Base-by-base conservation (phyloP, 1,140 invertebrate species). In the Rhopalosiphum maidis region DNA sequence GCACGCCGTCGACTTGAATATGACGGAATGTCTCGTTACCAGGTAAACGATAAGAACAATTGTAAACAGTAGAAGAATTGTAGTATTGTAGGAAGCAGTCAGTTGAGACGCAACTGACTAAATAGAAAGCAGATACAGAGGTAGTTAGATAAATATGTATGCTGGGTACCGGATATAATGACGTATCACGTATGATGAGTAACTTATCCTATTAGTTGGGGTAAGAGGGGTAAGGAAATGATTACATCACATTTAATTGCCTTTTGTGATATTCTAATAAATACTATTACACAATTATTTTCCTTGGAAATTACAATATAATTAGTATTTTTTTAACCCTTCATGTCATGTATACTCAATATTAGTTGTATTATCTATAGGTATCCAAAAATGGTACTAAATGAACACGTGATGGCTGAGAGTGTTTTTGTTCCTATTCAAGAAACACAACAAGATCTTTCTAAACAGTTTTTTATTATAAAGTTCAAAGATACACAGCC, bases 381-480 rank as follows among this genome's bases (percentile, higher is more conserved):
- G 94, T 94, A 18, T 95, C 95, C 60, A 94, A 94, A 37, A 95
- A 94, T 93, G 95, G 95, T 92, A 94, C 51, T 48, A 41, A 92
- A 87, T 43, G 92, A 93, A 48, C 41, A 93, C 48, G 23, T 93
- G 30, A 93, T 54, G 91, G 35, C 48, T 5, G 91, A 93, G 1
- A 85, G 60, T 43, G 9, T 86, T 85, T 93, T 86, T 25, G 48
- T 93, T 30, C 46, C 54, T 7, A 88, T 94, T 7, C 92, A 51
- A 41, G 91, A 88, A 94, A 94, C 94, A 95, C 95, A 94, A 95
- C 94, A 96, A 95, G 97, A 97, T 95, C 96, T 96, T 51, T 95
- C 96, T 11, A 96, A 96, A 83, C 96, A 98, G 95, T 98, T 98
- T 95, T 96, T 97, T 94, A 96, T 97, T 46, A 95, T 98, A 43